Conservation (phyloP, 2,888 invertebrate genomes). For the Amiota mariae region DNA sequence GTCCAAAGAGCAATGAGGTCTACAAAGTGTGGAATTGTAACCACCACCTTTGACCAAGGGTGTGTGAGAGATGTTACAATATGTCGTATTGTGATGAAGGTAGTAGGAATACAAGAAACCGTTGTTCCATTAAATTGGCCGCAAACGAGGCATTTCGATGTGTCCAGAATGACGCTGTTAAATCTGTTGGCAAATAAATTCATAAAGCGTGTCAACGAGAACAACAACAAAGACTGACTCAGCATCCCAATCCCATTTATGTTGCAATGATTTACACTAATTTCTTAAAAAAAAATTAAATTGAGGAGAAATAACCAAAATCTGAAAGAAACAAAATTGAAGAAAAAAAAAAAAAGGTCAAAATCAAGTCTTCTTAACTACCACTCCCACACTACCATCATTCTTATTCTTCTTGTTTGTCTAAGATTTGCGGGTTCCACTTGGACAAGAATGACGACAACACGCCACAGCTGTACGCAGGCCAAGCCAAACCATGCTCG, state of each 20-base stretch:
- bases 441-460: constrained; percentile 3
- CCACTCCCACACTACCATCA: too few species aligned
- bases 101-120: too few species aligned
- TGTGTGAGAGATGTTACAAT: too few species aligned
- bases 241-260: constrained; percentile 41
- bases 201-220: constrained; percentile 36
- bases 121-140: too few species aligned
- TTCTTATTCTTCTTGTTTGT: constrained; percentile 42
- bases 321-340: constrained; percentile 31
- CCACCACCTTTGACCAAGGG: too few species aligned
- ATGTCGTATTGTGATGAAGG: too few species aligned
- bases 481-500: too few species aligned
- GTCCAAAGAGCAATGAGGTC: too few species aligned
- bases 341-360: constrained; percentile 51
- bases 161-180: neutral
- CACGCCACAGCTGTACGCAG: constrained; percentile 19
- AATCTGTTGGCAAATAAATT: constrained; percentile 14
- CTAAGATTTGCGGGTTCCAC: constrained; percentile 53
- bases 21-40: too few species aligned
- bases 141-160: too few species aligned
- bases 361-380: too few species aligned
- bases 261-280: constrained; percentile 53
- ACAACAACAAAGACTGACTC: constrained; percentile 12
- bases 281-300: constrained; percentile 45
- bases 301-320: neutral